Evolutionary conservation across 2,797 vertebrate genomes (phyloP).

Genomic region (Cossypha dichroa): DNA sequence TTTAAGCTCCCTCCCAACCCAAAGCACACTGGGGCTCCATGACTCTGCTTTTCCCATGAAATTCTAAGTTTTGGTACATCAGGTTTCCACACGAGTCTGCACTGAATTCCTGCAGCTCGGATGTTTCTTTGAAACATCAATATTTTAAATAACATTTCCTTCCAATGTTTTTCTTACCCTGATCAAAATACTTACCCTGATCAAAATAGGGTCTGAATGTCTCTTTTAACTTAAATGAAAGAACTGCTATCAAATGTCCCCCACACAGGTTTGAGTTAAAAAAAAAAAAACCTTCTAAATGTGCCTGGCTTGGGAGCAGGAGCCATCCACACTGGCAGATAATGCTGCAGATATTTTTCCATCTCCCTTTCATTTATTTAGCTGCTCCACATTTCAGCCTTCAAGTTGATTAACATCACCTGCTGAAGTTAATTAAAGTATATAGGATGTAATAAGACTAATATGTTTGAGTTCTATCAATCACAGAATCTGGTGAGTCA

Average conservation of each 20-base stretch:
- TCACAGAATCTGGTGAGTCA: constrained; percentile 37
- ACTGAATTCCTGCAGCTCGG: not conserved
- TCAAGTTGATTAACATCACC: constrained; percentile 44
- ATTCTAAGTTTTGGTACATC: not conserved
- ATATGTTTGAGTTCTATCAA: constrained; percentile 56
- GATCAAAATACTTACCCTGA: not conserved
- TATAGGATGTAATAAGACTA: constrained; percentile 50
- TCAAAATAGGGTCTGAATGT: not conserved
- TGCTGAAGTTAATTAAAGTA: constrained; percentile 49
- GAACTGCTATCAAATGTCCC: not conserved
- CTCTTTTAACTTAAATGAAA: not conserved
- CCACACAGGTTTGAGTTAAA: not conserved
- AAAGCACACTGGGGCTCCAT: not conserved
- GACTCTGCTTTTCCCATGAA: not conserved
- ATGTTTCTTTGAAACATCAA: not conserved
- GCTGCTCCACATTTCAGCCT: constrained; percentile 12
- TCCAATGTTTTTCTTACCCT: not conserved
- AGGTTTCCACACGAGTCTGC: not conserved
- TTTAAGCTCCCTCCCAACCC: not conserved
- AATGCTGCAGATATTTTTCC: not conserved
- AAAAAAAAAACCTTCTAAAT: not conserved
- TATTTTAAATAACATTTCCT: not conserved
- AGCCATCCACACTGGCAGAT: not conserved
- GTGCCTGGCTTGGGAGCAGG: not conserved
- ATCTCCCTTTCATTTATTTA: constrained; percentile 33